These are phyloP conservation scores for Noctua pronuba DNA, from an alignment of 2,888 invertebrate species.

Conservation along the genomic window DNA sequence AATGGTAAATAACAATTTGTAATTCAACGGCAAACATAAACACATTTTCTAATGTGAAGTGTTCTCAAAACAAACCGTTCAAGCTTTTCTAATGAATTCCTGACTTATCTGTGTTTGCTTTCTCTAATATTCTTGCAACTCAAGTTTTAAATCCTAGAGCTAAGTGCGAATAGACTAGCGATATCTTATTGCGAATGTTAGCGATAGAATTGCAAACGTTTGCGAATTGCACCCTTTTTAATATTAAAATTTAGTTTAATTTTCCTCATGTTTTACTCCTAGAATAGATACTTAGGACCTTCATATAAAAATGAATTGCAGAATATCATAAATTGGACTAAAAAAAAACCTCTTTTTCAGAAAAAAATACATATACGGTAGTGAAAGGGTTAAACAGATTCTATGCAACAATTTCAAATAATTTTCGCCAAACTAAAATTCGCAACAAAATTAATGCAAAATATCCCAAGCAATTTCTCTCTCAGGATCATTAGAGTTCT, in stretches of 20 bases:
- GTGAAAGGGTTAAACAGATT: neutral
- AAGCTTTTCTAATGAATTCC: slow-evolving; percentile 54
- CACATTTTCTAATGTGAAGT: slow-evolving; percentile 55
- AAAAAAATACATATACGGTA: neutral
- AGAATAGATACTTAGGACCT: neutral
- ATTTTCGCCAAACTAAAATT: neutral
- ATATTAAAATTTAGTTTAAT: neutral
- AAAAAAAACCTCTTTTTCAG: neutral
- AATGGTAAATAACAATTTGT: slow-evolving; percentile 52
- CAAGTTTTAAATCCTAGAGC: slow-evolving; percentile 37
- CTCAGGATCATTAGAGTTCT: neutral
- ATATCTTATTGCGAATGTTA: slow-evolving; percentile 18
- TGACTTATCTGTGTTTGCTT: slow-evolving; percentile 56
- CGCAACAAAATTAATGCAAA: neutral
- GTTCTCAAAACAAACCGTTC: slow-evolving; percentile 53
- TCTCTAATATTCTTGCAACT: slow-evolving; percentile 52
- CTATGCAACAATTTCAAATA: neutral
- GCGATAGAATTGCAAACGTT: slow-evolving; percentile 1
- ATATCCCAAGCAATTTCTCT: neutral
- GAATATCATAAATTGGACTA: neutral
- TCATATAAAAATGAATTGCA: neutral
- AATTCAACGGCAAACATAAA: slow-evolving; percentile 51
- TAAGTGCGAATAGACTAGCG: slow-evolving; percentile 27
- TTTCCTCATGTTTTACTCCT: neutral
- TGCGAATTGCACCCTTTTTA: slow-evolving; percentile 1